phyloP scores from a whole-genome alignment of 2,113 vertebrate genomes.

The Regulus satrapa region DNA sequence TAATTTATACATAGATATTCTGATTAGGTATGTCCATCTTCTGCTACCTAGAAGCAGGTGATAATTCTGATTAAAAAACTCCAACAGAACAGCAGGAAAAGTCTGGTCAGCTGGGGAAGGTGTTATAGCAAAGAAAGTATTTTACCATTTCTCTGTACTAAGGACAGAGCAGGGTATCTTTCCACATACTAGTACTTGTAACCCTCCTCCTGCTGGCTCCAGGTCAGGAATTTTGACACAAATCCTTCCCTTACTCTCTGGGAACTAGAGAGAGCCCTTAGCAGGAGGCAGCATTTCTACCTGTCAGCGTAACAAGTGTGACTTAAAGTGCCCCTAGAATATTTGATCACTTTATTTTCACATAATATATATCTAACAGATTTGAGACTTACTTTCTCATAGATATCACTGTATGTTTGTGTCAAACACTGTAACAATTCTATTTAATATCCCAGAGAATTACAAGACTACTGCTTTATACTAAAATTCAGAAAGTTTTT shows the following conservation, averaged over 20 bases:
- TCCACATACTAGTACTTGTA: background rate
- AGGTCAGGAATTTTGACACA: background rate
- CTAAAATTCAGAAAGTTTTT: background rate
- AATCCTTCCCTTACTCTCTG: background rate
- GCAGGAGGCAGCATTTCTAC: background rate
- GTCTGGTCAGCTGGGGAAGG: background rate
- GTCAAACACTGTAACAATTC: background rate
- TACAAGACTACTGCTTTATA: background rate
- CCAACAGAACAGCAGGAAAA: background rate
- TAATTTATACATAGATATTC: background rate
- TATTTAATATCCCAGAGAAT: background rate
- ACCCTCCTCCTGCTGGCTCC: background rate
- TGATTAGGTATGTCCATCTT: background rate
- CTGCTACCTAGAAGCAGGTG: background rate
- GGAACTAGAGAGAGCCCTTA: background rate
- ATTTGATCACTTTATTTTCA: background rate
- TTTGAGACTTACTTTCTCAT: background rate
- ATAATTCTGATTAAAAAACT: background rate
- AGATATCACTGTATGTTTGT: background rate
- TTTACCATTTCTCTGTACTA: too few relatives aligned
- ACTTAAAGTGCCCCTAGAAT: background rate
- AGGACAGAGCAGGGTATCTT: background rate
- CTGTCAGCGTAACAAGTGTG: fast-evolving
- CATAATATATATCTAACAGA: background rate
- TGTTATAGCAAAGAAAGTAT: background rate